Conservation (phyloP, 2,113 vertebrate genomes). For the Bettongia penicillata region DNA sequence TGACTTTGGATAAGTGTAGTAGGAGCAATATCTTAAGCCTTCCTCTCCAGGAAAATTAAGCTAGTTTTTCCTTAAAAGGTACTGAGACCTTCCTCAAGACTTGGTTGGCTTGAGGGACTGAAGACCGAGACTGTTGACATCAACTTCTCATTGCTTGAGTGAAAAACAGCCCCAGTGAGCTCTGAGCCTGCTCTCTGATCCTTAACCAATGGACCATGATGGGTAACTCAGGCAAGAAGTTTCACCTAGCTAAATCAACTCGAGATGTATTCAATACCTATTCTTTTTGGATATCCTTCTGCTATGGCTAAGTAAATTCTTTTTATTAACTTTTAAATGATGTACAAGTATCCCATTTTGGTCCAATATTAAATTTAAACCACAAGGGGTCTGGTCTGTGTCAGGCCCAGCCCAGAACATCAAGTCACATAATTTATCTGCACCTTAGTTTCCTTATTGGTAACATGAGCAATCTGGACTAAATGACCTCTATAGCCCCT, state of each 20-base stretch:
- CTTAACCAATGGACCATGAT: background rate
- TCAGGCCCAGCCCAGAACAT: background rate
- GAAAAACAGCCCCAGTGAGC: background rate
- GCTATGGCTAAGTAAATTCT: background rate
- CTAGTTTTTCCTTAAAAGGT: background rate
- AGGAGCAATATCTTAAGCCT: background rate
- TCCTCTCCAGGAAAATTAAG: background rate
- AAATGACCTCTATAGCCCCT: background rate
- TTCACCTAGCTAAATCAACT: background rate
- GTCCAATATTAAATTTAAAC: background rate
- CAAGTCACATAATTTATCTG: background rate
- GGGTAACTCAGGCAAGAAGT: background rate
- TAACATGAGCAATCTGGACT: background rate
- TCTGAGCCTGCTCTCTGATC: background rate
- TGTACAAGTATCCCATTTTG: background rate
- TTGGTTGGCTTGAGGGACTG: background rate
- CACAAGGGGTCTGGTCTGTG: background rate
- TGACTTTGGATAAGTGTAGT: background rate
- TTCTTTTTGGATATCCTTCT: background rate
- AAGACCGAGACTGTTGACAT: background rate
- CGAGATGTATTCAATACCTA: background rate
- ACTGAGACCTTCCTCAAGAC: background rate
- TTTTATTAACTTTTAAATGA: background rate
- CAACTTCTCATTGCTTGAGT: background rate
- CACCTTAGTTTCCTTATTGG: background rate